These are phyloP conservation scores for Sciaenops ocellatus DNA, from an alignment of 2,797 vertebrate genomes.

Conservation along the genomic window DNA sequence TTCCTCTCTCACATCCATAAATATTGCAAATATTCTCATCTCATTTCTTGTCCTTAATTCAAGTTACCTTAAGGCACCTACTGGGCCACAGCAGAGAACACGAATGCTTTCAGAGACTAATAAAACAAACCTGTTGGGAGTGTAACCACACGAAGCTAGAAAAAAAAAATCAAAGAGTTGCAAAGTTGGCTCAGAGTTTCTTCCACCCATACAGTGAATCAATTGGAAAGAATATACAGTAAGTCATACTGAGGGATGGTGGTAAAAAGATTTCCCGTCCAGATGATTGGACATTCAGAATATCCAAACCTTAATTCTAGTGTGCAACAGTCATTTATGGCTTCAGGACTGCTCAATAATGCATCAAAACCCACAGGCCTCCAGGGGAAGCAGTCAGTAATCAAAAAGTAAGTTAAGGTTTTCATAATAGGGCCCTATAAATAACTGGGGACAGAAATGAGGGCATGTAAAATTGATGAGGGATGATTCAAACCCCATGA, in stretches of 20 bases:
- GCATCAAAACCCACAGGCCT: constrained; percentile 78
- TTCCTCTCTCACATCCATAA: constrained; percentile 31
- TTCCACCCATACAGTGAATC: constrained; percentile 30
- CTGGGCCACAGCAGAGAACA: constrained; percentile 29
- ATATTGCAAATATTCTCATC: constrained; percentile 50
- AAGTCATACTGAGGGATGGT: constrained; percentile 15
- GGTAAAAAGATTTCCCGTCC: constrained; percentile 20
- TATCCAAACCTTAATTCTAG: constrained; percentile 59
- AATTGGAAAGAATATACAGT: constrained; percentile 39
- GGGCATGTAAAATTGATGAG: constrained; percentile 84
- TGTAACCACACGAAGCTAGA: constrained; percentile 9
- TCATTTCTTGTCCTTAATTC: constrained; percentile 47
- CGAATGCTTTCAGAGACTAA: constrained; percentile 44
- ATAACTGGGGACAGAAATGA: constrained; percentile 84
- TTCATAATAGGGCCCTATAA: constrained; percentile 86
- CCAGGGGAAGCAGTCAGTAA: constrained; percentile 77
- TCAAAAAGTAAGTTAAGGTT: constrained; percentile 85
- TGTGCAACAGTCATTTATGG: constrained; percentile 77
- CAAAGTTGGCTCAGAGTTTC: constrained; percentile 29
- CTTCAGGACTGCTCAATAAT: constrained; percentile 82
- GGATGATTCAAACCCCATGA: constrained; percentile 80
- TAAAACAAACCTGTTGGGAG: constrained; percentile 39
- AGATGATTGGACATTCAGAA: constrained; percentile 63
- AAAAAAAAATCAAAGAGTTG: constrained; percentile 9
- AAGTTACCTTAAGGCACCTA: constrained; percentile 34